Conservation (phyloP, 2,113 vertebrate genomes). For the Caretta caretta region DNA sequence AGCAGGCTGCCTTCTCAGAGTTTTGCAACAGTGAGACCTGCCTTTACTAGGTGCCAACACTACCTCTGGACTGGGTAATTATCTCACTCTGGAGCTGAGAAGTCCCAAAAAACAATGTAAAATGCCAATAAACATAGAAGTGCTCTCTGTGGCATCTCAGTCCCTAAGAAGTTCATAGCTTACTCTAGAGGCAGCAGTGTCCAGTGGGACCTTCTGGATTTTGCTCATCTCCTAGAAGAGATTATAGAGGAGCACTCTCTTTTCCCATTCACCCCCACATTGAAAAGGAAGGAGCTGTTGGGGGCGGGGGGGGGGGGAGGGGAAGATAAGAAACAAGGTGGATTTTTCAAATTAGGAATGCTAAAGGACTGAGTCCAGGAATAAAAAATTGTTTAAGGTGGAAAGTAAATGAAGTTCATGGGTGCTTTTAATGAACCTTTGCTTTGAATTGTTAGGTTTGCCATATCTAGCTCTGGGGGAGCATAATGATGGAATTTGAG, state of each 20-base stretch:
- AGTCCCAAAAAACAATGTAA: too few relatives aligned
- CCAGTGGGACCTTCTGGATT: background rate
- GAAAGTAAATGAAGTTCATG: background rate
- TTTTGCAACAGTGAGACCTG: background rate
- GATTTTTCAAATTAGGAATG: background rate
- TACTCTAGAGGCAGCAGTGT: background rate
- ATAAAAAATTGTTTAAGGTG: background rate
- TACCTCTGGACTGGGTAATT: background rate
- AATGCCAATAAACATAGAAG: background rate
- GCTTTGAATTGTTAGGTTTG: background rate
- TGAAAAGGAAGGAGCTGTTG: background rate
- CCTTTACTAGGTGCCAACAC: background rate
- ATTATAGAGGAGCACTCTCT: background rate
- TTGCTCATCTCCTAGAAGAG: background rate
- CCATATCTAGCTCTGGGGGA: background rate
- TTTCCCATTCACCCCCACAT: background rate
- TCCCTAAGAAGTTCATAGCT: background rate
- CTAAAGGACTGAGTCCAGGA: background rate
- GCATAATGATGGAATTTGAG: background rate
- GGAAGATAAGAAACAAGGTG: background rate
- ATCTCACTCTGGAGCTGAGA: background rate
- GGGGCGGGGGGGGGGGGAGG: too few relatives aligned
- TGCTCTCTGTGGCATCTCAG: background rate
- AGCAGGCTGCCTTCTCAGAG: background rate
- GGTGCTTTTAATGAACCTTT: background rate